phyloP scores from a whole-genome alignment of 2,888 invertebrate genomes.

The Margaritifera margaritifera region DNA sequence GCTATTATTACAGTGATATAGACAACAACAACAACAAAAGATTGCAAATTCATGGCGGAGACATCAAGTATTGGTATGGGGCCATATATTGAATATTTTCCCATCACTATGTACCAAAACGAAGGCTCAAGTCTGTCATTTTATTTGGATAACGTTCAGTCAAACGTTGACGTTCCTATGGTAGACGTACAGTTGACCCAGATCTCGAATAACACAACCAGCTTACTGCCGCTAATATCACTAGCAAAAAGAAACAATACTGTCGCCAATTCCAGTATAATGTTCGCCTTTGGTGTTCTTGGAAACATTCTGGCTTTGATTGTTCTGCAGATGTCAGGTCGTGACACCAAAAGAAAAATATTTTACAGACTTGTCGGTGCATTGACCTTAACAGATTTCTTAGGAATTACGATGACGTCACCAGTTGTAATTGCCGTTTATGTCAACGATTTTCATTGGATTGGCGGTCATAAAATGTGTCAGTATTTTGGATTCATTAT shows the following conservation, averaged over 20 bases:
- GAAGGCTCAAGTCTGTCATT: no score
- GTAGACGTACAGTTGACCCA: no score
- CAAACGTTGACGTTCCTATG: no score
- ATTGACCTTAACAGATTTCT: conserved; percentile 69
- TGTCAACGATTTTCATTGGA: conserved; percentile 61
- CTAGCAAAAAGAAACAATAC: conserved; percentile 35
- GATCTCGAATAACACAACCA: conserved; percentile 10
- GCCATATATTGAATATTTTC: no score
- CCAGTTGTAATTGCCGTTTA: conserved; percentile 65
- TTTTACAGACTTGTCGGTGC: conserved; percentile 72
- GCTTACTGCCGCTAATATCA: conserved; percentile 16
- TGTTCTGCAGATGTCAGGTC: conserved; percentile 60
- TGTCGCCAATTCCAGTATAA: conserved; percentile 47
- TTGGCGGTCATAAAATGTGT: conserved; percentile 64
- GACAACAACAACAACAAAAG: no score
- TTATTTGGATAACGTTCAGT: no score
- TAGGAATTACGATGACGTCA: conserved; percentile 69
- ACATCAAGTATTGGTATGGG: no score
- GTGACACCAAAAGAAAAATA: conserved; percentile 64
- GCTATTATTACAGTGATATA: no score
- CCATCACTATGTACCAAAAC: no score
- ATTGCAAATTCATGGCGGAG: no score
- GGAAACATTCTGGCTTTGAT: conserved; percentile 71
- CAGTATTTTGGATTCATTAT: conserved; percentile 71
- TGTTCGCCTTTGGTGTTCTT: conserved; percentile 61